Conservation (phyloP, 2,797 vertebrate genomes). For the Sciurus carolinensis region DNA sequence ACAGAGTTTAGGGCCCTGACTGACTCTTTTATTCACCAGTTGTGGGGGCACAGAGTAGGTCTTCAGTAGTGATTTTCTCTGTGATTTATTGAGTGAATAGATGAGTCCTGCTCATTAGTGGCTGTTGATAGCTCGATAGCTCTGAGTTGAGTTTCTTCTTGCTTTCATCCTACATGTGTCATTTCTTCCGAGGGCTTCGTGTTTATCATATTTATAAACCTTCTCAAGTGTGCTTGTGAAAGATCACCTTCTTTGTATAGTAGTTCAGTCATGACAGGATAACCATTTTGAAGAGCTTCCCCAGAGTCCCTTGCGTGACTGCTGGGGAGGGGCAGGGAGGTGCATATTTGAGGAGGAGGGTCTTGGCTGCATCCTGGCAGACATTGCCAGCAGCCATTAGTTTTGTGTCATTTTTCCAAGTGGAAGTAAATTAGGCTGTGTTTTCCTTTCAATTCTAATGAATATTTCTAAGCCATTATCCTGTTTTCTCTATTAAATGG, state of each 20-base stretch:
- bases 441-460: constrained; percentile 77
- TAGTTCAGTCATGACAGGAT: not conserved
- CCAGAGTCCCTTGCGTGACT: not conserved
- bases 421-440: constrained; percentile 59
- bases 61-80: not conserved
- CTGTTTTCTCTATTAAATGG: constrained; percentile 75
- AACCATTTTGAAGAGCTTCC: not conserved
- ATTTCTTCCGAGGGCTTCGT: not conserved
- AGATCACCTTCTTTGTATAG: not conserved
- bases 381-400: not conserved
- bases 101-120: not conserved
- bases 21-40: not conserved
- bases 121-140: not conserved
- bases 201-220: not conserved
- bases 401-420: not conserved
- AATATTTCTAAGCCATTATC: constrained; percentile 71
- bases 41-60: not conserved
- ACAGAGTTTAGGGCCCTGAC: not conserved
- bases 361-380: not conserved
- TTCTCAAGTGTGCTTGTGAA: not conserved
- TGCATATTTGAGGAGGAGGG: not conserved
- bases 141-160: not conserved
- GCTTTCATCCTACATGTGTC: not conserved
- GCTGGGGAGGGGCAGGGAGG: not conserved
- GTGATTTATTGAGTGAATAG: not conserved